Conservation (phyloP, 2,888 invertebrate genomes). For the Entomobrya proxima region DNA sequence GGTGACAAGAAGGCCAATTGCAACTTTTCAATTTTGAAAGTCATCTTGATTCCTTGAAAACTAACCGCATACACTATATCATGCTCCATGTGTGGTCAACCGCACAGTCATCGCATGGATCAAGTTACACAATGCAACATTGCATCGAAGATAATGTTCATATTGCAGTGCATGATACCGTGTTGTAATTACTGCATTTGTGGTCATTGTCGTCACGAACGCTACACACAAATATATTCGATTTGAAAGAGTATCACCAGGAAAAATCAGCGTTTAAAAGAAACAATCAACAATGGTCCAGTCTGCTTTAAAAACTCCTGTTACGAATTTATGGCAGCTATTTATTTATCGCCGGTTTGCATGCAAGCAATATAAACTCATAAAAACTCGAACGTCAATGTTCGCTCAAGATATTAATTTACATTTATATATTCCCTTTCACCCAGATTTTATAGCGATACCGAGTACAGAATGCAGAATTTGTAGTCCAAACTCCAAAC, state of each 20-base stretch:
- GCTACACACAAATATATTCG: neutral
- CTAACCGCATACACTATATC: neutral
- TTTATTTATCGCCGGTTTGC: neutral
- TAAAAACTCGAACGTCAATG: neutral
- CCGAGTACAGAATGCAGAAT: neutral
- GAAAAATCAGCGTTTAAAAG: no score
- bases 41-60: neutral
- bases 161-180: no score
- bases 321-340: neutral
- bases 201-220: no score
- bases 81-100: constrained; percentile 6
- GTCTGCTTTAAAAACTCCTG: neutral
- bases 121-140: neutral
- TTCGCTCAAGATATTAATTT: neutral
- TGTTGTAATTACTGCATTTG: no score
- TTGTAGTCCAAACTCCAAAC: neutral
- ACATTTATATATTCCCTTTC: neutral
- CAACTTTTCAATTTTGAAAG: neutral
- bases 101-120: neutral
- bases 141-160: no score
- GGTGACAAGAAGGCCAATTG: no score
- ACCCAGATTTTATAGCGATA: neutral
- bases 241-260: no score
- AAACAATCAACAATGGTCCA: neutral
- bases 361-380: neutral